These are phyloP conservation scores for Pterostichus madidus DNA, from an alignment of 2,888 invertebrate species.

Conservation along the genomic window DNA sequence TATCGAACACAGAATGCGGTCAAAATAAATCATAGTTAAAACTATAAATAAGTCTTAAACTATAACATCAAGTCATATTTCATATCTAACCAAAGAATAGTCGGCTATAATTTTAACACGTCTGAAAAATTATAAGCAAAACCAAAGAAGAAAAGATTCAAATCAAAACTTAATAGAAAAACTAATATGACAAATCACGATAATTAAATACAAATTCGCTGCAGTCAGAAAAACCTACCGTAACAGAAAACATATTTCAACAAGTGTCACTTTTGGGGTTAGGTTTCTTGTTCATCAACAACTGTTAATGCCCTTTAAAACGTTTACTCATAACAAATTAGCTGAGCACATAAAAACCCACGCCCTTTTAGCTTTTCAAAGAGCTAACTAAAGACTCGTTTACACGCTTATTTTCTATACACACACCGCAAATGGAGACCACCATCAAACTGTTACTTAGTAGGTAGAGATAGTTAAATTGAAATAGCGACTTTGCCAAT, in stretches of 20 bases:
- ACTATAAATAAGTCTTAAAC: constrained; percentile 10
- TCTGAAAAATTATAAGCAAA: neutral
- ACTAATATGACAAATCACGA: constrained; percentile 17
- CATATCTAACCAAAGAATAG: neutral
- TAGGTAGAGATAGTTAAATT: no score
- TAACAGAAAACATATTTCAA: neutral
- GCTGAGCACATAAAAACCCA: constrained; percentile 52
- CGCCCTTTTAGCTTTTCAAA: constrained; percentile 28
- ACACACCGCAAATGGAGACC: constrained; percentile 14
- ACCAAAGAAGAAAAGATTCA: neutral
- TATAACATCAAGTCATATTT: constrained; percentile 15
- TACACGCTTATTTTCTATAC: constrained; percentile 41
- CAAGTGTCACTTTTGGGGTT: constrained; percentile 25
- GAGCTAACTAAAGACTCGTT: constrained; percentile 17
- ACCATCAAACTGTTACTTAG: neutral
- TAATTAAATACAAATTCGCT: constrained; percentile 24
- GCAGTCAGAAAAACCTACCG: neutral
- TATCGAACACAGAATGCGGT: constrained; percentile 16
- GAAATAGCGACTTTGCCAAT: no score
- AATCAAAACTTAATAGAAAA: constrained; percentile 15
- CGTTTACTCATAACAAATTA: constrained; percentile 43
- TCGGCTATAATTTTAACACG: constrained; percentile 6
- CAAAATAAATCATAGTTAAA: constrained; percentile 15
- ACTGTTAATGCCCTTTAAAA: constrained; percentile 48
- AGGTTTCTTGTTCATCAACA: constrained; percentile 51